Conservation (phyloP, 2,888 invertebrate genomes). For the Scaptomyza parva region DNA sequence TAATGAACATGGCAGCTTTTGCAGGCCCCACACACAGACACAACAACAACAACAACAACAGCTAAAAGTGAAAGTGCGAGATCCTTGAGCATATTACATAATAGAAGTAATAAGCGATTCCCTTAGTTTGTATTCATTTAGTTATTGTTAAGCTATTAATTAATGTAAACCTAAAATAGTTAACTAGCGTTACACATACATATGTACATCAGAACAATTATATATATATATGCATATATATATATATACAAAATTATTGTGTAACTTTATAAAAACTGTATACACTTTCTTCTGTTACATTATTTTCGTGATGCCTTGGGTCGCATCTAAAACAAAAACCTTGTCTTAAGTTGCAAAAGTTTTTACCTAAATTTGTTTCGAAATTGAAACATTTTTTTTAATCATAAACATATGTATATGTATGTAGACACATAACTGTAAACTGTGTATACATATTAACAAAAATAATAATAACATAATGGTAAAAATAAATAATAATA, state of each 20-base stretch:
- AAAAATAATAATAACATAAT: slow-evolving; percentile 8
- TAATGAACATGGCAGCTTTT: slow-evolving; percentile 43
- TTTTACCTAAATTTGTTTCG: slow-evolving; percentile 61
- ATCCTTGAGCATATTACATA: slow-evolving; percentile 42
- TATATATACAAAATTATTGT: slow-evolving; percentile 3
- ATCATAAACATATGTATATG: slow-evolving; percentile 24
- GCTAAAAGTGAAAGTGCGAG: slow-evolving; percentile 39
- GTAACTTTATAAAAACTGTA: slow-evolving; percentile 60
- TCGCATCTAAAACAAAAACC: slow-evolving; percentile 84
- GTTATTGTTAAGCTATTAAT: slow-evolving; percentile 62
- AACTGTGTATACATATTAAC: slow-evolving; percentile 60
- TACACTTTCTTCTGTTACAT: slow-evolving; percentile 55
- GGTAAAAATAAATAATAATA: slow-evolving; percentile 25
- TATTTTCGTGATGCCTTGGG: slow-evolving; percentile 82
- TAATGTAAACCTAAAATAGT: slow-evolving; percentile 57
- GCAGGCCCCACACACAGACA: slow-evolving; percentile 38
- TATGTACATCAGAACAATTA: slow-evolving; percentile 27
- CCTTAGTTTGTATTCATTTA: slow-evolving; percentile 72
- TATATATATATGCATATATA: slow-evolving; percentile 27
- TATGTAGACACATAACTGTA: slow-evolving; percentile 47
- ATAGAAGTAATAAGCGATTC: slow-evolving; percentile 65
- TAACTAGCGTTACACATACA: slow-evolving; percentile 55
- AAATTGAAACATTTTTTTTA: slow-evolving; percentile 42
- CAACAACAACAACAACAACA: slow-evolving; percentile 19
- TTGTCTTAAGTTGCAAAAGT: slow-evolving; percentile 69